Conservation (phyloP, 2,113 vertebrate genomes). For the Zosterops lateralis region DNA sequence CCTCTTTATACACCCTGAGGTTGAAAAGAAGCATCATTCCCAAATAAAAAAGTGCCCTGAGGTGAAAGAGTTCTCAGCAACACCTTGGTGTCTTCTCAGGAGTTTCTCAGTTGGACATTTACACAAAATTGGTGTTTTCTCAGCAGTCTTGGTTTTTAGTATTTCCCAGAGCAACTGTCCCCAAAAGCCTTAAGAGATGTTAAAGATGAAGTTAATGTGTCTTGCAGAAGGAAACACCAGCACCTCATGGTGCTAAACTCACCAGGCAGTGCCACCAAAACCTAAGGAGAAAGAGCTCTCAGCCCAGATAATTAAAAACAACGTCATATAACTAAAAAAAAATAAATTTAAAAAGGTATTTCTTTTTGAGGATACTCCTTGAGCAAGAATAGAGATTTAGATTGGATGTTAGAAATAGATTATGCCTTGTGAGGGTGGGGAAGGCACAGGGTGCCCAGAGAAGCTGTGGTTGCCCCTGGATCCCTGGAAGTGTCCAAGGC, state of each 20-base stretch:
- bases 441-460: background rate
- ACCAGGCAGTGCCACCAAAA: background rate
- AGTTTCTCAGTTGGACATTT: background rate
- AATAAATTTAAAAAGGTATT: accelerated
- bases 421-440: accelerated
- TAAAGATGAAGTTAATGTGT: background rate
- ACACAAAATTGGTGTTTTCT: background rate
- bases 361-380: background rate
- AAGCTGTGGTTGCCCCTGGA: background rate
- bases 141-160: accelerated
- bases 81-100: background rate
- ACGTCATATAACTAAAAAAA: background rate
- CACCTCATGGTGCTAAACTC: background rate
- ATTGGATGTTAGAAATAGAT: background rate
- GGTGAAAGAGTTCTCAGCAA: background rate
- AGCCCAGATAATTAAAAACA: background rate
- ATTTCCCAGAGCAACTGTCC: background rate
- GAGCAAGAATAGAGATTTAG: background rate
- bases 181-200: background rate
- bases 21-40: background rate
- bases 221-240: background rate
- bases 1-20: background rate
- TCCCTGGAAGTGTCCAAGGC: background rate
- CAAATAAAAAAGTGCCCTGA: background rate
- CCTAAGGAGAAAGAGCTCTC: background rate